A percentile compares a stretch with the other conserved stretches of the same genome.
Evolutionary conservation across 1,140 invertebrate genomes (phyloP).

Genomic region (Drosophila elegans): DNA sequence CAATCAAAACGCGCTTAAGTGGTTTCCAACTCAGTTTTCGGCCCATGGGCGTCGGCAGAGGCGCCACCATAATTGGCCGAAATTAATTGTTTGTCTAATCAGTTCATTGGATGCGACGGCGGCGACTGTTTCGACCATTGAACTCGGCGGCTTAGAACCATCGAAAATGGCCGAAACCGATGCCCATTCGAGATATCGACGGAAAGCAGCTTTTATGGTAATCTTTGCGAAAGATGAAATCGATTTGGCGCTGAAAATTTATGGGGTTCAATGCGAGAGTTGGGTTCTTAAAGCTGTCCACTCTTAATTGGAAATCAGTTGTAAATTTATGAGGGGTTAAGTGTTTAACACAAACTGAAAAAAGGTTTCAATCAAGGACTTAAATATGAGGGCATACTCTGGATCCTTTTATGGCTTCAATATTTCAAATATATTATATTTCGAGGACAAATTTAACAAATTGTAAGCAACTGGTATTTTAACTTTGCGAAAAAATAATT

Average conservation of each 20-base stretch:
- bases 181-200: constrained; percentile 22
- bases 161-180: constrained; percentile 14
- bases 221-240: constrained; percentile 31
- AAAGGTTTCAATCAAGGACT: background rate
- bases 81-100: constrained; percentile 82
- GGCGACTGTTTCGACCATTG: constrained; percentile 35
- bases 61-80: constrained; percentile 62
- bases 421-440: too few relatives aligned
- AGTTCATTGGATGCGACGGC: constrained; percentile 67
- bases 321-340: constrained; percentile 29
- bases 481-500: too few relatives aligned
- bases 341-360: background rate
- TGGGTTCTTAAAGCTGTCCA: constrained; percentile 13
- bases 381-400: background rate
- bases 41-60: constrained; percentile 16
- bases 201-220: constrained; percentile 39
- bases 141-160: constrained; percentile 30
- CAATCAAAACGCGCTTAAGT: constrained; percentile 78
- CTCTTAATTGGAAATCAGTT: constrained; percentile 32
- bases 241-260: constrained; percentile 18
- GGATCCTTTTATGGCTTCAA: too few relatives aligned
- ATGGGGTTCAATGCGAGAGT: background rate
- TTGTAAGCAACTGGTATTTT: too few relatives aligned
- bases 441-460: too few relatives aligned
- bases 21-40: constrained; percentile 58